Evolutionary conservation across 2,113 vertebrate genomes (phyloP).

Genomic region (Boulengeromyrus knoepffleri): DNA sequence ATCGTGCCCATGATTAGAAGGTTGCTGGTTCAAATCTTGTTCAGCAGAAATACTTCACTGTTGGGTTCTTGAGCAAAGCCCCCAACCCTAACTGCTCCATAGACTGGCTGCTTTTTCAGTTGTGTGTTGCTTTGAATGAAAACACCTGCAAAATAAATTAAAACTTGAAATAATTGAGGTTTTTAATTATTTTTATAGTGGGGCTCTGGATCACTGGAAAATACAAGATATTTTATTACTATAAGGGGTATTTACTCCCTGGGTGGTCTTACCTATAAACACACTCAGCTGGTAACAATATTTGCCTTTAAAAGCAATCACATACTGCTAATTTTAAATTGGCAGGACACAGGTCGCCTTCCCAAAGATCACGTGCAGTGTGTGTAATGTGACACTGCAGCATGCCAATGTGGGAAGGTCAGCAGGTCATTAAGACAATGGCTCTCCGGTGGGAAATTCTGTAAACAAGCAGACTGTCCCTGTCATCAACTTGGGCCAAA

Average conservation of each 20-base stretch:
- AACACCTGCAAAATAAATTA: background rate
- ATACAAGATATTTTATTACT: background rate
- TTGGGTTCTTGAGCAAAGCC: background rate
- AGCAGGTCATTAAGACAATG: background rate
- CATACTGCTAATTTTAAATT: background rate
- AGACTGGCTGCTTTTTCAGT: background rate
- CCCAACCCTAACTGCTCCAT: background rate
- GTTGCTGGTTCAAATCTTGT: background rate
- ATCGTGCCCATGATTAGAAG: background rate
- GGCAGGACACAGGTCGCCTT: background rate
- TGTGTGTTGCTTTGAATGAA: background rate
- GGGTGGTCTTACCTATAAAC: background rate
- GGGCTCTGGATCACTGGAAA: background rate
- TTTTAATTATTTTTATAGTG: background rate
- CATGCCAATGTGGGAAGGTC: background rate
- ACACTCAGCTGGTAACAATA: background rate
- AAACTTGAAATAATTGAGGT: background rate
- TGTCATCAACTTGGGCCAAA: background rate
- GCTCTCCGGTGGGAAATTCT: background rate
- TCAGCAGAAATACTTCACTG: background rate
- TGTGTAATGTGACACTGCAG: background rate
- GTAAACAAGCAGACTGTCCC: background rate
- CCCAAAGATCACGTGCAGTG: background rate
- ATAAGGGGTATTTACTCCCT: background rate
- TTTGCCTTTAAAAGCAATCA: background rate